Base-by-base conservation (phyloP, 1,140 invertebrate species). In the Ceratina calcarata region DNA sequence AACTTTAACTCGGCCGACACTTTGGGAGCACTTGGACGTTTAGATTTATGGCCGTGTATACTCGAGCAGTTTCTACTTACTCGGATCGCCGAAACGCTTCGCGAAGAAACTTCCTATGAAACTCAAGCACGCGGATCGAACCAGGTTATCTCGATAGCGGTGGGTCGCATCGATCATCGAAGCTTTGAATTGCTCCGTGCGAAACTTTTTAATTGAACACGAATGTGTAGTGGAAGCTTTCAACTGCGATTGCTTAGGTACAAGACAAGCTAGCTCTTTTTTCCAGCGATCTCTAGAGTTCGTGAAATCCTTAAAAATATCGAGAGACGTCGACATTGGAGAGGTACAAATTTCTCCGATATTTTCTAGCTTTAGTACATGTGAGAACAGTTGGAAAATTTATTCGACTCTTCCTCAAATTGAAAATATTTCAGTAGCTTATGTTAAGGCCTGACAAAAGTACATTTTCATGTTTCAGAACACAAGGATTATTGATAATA, bases 21-120 rank as follows among this genome's bases (percentile, higher is more conserved):
- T 64, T 27, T 55, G 1, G 8, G 51, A n/a, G 7, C 37, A 27
- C 22, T 68, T 51, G 20, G 15, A 22, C 65, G 49, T 27, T 51
- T 13, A 27, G 51, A 68, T 68, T 68, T 68, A 68, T 55, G 22
- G 16, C 18, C 10, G 18, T n/a, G 62, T 37, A 15, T 45, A 64
- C 24, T 6, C 66, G 16, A n/a, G 10, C 49, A 4, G 3, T 68
- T 45, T n/a, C 12, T 32, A 20, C 51, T 13, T 10, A 20, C 51
- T 6, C 16, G 7, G 8, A 27, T 55, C 24, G 20, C 3, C 16
- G 13, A 55, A 68, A 53, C 15, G 13, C 15, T 2, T 7, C 18
- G 8, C 15, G 3, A 27, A 68, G 66, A 32, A 68, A 68, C 66
- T 68, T 68, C 16, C 22, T 8, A 3, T 18, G 45, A 67, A 67